Evolutionary conservation across 2,797 vertebrate species (phyloP).

Genomic region (Prunella strophiata): DNA sequence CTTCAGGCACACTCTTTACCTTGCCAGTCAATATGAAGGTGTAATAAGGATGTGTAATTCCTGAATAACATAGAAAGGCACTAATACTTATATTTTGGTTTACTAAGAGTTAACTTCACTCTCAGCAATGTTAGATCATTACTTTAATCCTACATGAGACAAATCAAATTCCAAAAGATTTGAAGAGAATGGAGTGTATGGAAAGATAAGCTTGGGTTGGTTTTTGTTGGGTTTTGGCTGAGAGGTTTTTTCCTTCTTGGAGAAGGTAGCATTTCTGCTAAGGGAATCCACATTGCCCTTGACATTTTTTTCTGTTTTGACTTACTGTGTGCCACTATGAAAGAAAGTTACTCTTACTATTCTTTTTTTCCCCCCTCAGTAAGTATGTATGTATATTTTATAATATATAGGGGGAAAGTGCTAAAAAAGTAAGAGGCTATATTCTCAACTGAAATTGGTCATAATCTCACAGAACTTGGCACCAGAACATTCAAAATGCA

Average conservation of each 20-base stretch:
- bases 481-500: not conserved
- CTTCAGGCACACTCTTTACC: not conserved
- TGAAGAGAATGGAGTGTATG: not conserved
- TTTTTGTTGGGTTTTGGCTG: not conserved
- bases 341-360: not conserved
- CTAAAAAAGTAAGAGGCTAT: not conserved
- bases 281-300: not conserved
- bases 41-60: not conserved
- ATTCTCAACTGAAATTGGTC: not conserved
- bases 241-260: accelerated
- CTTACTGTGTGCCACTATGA: not conserved
- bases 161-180: not conserved
- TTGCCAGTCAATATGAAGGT: not conserved
- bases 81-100: not conserved
- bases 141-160: not conserved
- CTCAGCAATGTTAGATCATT: not conserved
- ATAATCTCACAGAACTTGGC: not conserved
- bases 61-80: not conserved
- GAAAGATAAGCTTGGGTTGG: not conserved
- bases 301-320: not conserved
- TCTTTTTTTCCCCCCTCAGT: accelerated
- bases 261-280: not conserved
- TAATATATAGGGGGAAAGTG: accelerated
- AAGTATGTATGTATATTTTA: not conserved
- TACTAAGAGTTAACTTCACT: not conserved